Evolutionary conservation across 2,113 vertebrate species (phyloP), one percentile per base, ranked within the genome.

Genomic region (Cyprinus carpio): DNA sequence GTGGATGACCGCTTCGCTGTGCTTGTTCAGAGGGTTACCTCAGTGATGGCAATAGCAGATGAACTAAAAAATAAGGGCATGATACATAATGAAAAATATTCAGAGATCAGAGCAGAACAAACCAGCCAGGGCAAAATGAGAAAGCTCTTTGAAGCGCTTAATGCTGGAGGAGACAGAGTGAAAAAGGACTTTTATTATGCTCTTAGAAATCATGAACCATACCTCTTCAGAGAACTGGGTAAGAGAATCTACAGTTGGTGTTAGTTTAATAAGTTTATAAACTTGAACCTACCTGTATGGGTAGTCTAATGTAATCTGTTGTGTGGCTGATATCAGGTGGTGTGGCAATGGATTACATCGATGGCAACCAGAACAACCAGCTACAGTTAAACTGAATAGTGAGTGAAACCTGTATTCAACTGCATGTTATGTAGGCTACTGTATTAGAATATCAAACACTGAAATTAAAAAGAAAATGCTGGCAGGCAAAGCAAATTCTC

Each of bases 1-100:
- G 49, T 81, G 37, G 31, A 46, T 27, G 0, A 15, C 3, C 27
- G 29, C 8, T 5, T 1, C 3, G 60, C 37, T 0, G 8, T 0
- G 4, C 79, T 81, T 29, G 18, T 81, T 81, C n/a, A 11, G 12
- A 81, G 40, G 25, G 79, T 81, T 31, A 12, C n/a, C 1, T 65
- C 79, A 11, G 60, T 81, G 79, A 81, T 81, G 79, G 2, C 58
- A 67, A 43, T 81, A 49, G 60, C 16, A 67, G 60, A 81, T 81
- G 79, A 49, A 5, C 43, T 81, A 27, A 29, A 49, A 49, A 29
- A 2, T 20, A 23, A 49, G 40, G 2, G 5, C 12, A 46, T 80
- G 34, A 29, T 81, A 11, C 37, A 81, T 29, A 2, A 6, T 6
- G 79, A 81, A 49, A 76, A 0, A 20, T 76, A 54, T 54, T 0